phyloP scores from a whole-genome alignment of 64 coral and sea anemone species.

The Stichodactyla mertensii region DNA sequence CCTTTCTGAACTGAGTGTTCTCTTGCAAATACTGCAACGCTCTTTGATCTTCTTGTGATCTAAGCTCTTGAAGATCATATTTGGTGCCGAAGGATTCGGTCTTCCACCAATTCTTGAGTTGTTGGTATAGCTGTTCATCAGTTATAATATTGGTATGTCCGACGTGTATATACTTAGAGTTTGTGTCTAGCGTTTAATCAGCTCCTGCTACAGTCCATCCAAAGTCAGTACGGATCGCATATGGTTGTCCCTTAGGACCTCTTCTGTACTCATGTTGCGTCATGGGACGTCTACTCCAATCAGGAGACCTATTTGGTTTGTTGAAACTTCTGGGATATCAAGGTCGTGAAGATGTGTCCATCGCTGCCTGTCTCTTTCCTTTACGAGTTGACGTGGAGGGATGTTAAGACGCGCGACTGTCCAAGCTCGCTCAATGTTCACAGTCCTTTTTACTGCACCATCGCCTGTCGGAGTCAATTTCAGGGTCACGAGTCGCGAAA shows the following conservation, averaged over 20 bases:
- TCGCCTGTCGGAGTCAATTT: constrained; percentile 27
- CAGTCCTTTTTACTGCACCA: constrained; percentile 19
- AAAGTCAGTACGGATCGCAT: constrained; percentile 50
- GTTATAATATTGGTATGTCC: constrained; percentile 14
- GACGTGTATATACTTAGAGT: not conserved
- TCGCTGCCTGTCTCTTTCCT: constrained; percentile 21
- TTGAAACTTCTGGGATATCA: constrained; percentile 42
- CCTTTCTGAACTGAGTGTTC: constrained; percentile 31
- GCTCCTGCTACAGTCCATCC: constrained; percentile 46
- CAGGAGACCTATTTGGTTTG: constrained; percentile 38
- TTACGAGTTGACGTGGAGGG: constrained; percentile 34
- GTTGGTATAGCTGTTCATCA: constrained; percentile 22
- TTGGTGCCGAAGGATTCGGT: constrained; percentile 65
- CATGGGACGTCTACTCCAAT: constrained; percentile 50
- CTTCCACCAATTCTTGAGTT: constrained; percentile 52
- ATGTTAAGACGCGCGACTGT: constrained; percentile 56
- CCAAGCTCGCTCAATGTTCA: constrained; percentile 28
- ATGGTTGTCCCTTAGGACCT: constrained; percentile 50
- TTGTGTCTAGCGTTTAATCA: constrained; percentile 8
- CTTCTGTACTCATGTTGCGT: constrained; percentile 48
- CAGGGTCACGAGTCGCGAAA: constrained; percentile 19
- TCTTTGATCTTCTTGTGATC: constrained; percentile 38
- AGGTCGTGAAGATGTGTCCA: constrained; percentile 52
- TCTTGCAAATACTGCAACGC: constrained; percentile 31
- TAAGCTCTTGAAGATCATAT: constrained; percentile 7